Base-by-base conservation (phyloP, 2,888 invertebrate species). In the Tenthredo notha region DNA sequence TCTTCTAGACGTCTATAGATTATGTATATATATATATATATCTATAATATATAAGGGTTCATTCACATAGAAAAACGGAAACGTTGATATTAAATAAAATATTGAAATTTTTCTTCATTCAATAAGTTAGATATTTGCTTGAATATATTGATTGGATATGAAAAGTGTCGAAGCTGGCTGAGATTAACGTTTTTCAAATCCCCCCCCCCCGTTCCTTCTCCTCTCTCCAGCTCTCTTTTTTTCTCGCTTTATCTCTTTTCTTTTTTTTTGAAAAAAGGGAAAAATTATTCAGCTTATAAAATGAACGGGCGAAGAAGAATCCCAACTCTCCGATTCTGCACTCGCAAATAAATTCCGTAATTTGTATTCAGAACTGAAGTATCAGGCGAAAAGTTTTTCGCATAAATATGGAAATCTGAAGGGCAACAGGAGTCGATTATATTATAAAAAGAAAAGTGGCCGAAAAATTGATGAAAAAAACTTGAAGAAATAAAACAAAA, bases 291-390 rank as follows among this genome's bases (percentile, higher is more conserved):
- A 29, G 18, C 29, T 25, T 4, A 33, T 54, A n/a, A 77, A 77
- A 50, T 54, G 47, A 77, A 33, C 54, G 18, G 50, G 21, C 37
- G 47, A 33, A 70, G 43, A 74, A 43, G 72, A 74, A 74, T 54
- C 12, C 12, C 21, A 25, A 47, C 40, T 21, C 21, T 21, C 37
- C 37, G 15, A 21, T 2, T 25, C 33, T 40, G 21, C 50, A 54
- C 77, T 61, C 33, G 40, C 3, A 54, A 37, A 40, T 80, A 21
- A 80, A 80, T 80, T 40, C 25, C 80, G 7, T 40, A 10, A 80
- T 80, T 80, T 80, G 61, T 58, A 80, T 80, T 80, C 80, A 80
- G 80, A 80, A 80, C 80, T 80, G 61, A 80, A 80, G 80, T 80
- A 58, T 58, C 37, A 61, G 61, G 21, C 12, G 15, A 61, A 80